Evolutionary conservation across 2,797 vertebrate genomes (phyloP).

Genomic region (Silurus aristotelis): DNA sequence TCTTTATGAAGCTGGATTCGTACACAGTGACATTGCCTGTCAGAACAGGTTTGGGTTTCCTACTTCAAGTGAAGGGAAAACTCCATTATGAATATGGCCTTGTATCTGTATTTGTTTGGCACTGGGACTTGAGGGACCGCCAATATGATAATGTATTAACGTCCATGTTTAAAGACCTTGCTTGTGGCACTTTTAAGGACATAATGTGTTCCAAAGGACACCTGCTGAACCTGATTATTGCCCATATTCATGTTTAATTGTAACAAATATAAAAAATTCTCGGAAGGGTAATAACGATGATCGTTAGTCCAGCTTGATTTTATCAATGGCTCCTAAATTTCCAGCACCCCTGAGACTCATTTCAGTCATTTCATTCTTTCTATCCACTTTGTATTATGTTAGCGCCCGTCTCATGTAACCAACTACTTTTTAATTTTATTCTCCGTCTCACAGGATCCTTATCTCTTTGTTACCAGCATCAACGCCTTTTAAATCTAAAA

Average conservation of each 20-base stretch:
- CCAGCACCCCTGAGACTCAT: slow-evolving; percentile 18
- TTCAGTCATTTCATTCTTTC: slow-evolving; percentile 32
- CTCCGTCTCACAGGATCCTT: slow-evolving; percentile 39
- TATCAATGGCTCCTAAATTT: slow-evolving; percentile 6
- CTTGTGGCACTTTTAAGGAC: background rate
- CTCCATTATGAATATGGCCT: background rate
- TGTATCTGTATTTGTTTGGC: background rate
- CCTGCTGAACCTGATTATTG: background rate
- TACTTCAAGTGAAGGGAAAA: too few species aligned
- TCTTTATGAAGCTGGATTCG: too few species aligned
- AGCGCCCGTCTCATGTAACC: slow-evolving; percentile 35
- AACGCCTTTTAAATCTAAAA: slow-evolving; percentile 36
- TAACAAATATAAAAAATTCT: background rate
- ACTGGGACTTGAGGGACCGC: background rate
- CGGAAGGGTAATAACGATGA: background rate
- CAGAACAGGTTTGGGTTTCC: too few species aligned
- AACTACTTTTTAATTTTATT: slow-evolving; percentile 43
- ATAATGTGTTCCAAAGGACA: background rate
- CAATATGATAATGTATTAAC: background rate
- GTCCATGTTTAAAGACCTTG: background rate
- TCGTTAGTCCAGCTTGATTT: background rate
- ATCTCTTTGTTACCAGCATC: slow-evolving; percentile 25
- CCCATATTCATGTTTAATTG: background rate
- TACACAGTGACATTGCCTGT: too few species aligned
- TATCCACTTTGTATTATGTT: slow-evolving; percentile 23